Evolutionary conservation across 2,888 invertebrate genomes (phyloP), one percentile per base, ranked within the genome.

Genomic region (Chironomus riparius): DNA sequence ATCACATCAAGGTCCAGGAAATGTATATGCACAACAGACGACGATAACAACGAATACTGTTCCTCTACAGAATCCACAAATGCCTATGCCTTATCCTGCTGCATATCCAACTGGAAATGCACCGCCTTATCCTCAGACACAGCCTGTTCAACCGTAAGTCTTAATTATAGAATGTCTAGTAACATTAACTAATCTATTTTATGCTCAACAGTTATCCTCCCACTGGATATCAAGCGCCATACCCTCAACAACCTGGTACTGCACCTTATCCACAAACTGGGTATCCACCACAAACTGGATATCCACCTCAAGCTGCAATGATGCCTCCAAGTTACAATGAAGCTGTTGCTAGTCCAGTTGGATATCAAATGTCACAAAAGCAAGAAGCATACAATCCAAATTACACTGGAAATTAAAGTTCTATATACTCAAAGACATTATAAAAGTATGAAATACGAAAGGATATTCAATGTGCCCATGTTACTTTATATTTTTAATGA

Each of bases 361-460:
- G 38, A 12, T 70, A 70, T 22, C 70, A 70, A n/a, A n/a, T n/a
- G n/a, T n/a, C n/a, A n/a, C n/a, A n/a, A 22, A 70, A 70, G 15
- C 70, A 70, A 13, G 6, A 48, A 3, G 48, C 70, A 1, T 70
- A 70, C 22, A 70, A 70, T 70, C 70, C 70, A 38, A 10, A 6
- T 22, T 70, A 68, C 47, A 4, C 68, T n/a, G 38, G 15, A 28
- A 56, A 56, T 18, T 56, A 56, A 56, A 56, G 5, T 38, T 38
- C 1, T 28, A 28, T 28, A 28, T 5, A 4, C 28, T 15, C 18
- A 56, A 56, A 38, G 38, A 10, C 38, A 38, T 38, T 10, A n/a
- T n/a, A 38, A 38, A 38, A 2, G 10, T 38, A 10, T 38, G 10
- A 38, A 2, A 38, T 38, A 38, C 10, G 10, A 38, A 10, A 10